phyloP scores from a whole-genome alignment of 1,140 invertebrate genomes.

The Drosophila bocki region DNA sequence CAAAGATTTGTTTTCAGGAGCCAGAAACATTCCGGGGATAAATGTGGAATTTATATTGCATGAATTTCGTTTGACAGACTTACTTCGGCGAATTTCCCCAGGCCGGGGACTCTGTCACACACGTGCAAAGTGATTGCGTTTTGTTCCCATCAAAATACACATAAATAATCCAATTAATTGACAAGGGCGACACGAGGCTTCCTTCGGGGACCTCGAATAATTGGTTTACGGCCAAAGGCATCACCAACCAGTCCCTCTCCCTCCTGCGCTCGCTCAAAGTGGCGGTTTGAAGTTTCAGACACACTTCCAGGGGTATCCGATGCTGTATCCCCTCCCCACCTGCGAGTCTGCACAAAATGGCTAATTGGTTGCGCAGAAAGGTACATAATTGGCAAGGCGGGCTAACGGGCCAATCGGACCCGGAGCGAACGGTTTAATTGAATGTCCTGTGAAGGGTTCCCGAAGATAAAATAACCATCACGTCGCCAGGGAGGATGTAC shows the following conservation, averaged over 20 bases:
- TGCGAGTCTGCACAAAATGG: slow-evolving; percentile 45
- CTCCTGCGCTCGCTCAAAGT: slow-evolving; percentile 15
- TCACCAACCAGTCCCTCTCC: slow-evolving; percentile 1
- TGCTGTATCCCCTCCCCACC: slow-evolving; percentile 3
- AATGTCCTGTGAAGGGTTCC: slow-evolving; percentile 48
- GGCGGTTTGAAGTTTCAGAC: slow-evolving; percentile 70
- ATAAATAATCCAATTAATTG: slow-evolving; percentile 81
- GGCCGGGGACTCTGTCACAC: slow-evolving; percentile 27
- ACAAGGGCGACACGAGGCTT: slow-evolving; percentile 61
- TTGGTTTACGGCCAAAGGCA: slow-evolving; percentile 65
- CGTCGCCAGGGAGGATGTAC: too few relatives aligned
- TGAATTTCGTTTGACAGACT: slow-evolving; percentile 3
- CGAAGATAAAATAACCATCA: slow-evolving; percentile 10
- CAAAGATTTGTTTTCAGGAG: neutral
- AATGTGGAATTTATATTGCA: slow-evolving; percentile 8
- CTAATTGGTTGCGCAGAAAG: slow-evolving; percentile 75
- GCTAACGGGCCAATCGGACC: slow-evolving; percentile 54
- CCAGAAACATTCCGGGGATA: neutral
- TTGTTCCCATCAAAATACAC: slow-evolving; percentile 70
- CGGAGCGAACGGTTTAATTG: slow-evolving; percentile 58
- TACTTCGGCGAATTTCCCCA: slow-evolving; percentile 5
- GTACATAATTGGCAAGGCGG: slow-evolving; percentile 67
- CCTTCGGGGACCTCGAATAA: slow-evolving; percentile 64
- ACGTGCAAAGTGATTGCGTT: slow-evolving; percentile 51
- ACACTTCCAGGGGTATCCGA: slow-evolving; percentile 24